Evolutionary conservation across 1,140 invertebrate species (phyloP).

Genomic region (Leptinotarsa undecemlineata): DNA sequence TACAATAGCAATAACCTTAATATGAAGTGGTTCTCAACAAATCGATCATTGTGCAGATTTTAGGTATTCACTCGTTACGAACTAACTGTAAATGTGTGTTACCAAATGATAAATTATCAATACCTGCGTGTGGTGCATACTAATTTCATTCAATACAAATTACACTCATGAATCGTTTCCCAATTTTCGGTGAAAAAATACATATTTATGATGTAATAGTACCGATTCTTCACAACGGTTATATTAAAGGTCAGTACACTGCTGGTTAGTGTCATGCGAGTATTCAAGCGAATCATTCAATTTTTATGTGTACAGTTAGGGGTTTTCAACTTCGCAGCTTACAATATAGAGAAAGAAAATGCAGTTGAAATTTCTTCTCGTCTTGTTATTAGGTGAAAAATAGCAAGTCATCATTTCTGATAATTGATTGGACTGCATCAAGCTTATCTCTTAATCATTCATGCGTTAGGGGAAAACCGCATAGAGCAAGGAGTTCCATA

Average conservation of each 20-base stretch:
- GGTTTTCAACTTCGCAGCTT: not conserved
- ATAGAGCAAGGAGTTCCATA: no score
- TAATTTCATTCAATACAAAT: not conserved
- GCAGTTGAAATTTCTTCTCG: not conserved
- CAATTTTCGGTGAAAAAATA: not conserved
- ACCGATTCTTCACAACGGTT: not conserved
- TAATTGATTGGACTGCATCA: not conserved
- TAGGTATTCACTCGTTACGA: no score
- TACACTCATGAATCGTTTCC: not conserved
- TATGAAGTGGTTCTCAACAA: no score
- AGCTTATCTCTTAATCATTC: not conserved
- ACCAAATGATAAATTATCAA: not conserved
- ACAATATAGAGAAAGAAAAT: not conserved
- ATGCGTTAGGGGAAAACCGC: no score
- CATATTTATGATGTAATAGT: not conserved
- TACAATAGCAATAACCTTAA: no score
- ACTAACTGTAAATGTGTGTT: not conserved
- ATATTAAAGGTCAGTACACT: not conserved
- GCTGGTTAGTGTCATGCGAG: not conserved
- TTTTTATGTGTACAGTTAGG: constrained; percentile 1
- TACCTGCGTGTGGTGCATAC: not conserved
- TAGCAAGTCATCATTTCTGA: not conserved
- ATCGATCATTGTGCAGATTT: no score
- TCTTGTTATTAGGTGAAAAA: not conserved
- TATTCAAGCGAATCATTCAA: not conserved